Conservation (phyloP, 2,113 vertebrate species). For the Corynorhinus townsendii region DNA sequence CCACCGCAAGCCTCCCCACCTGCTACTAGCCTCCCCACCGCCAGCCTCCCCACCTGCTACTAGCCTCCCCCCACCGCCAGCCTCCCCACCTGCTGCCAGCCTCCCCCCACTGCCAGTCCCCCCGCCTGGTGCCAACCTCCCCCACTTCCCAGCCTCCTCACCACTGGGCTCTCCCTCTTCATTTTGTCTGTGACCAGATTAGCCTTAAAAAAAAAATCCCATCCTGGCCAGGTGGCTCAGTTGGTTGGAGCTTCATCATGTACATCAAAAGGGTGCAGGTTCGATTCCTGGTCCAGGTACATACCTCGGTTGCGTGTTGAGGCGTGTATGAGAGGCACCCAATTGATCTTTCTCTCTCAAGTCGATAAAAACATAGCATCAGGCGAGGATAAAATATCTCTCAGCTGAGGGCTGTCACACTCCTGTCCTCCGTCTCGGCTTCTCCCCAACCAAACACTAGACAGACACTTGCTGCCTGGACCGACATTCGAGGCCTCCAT, state of each 20-base stretch:
- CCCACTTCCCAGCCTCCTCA: not conserved
- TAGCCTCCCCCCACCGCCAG: too few relatives aligned
- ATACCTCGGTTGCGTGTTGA: not conserved
- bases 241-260: not conserved
- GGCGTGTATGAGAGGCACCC: not conserved
- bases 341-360: not conserved
- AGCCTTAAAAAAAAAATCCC: not conserved
- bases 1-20: too few relatives aligned
- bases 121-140: too few relatives aligned
- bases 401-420: not conserved
- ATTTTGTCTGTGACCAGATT: not conserved
- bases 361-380: not conserved
- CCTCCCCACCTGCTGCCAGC: too few relatives aligned
- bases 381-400: not conserved
- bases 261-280: not conserved
- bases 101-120: too few relatives aligned
- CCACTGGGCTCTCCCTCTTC: not conserved
- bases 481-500: not conserved
- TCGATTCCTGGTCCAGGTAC: not conserved
- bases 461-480: not conserved
- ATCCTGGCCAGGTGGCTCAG: not conserved
- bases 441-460: not conserved
- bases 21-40: too few relatives aligned
- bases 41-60: too few relatives aligned
- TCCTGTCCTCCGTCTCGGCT: not conserved